phyloP scores from a whole-genome alignment of 2,113 vertebrate genomes.

The Puffinus mauretanicus region DNA sequence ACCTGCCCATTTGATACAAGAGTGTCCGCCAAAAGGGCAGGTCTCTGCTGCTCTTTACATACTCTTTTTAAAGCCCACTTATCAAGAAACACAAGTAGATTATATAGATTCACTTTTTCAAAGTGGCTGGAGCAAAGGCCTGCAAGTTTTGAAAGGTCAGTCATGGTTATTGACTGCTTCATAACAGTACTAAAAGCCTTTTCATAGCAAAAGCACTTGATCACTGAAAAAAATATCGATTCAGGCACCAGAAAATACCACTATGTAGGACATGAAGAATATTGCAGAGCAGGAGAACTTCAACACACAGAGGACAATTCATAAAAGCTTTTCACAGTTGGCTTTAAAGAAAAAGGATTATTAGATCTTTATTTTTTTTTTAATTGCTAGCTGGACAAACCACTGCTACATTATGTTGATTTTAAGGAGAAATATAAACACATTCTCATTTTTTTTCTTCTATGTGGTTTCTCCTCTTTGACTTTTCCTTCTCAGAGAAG shows the following conservation, averaged over 20 bases:
- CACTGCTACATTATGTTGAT: not conserved
- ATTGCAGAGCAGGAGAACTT: not conserved
- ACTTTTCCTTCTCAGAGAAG: not conserved
- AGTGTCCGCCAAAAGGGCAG: not conserved
- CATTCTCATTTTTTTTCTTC: not conserved
- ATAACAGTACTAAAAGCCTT: slow-evolving; percentile 48
- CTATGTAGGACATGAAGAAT: not conserved
- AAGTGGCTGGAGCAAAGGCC: not conserved
- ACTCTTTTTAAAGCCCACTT: not conserved
- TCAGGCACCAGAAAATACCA: slow-evolving; percentile 22
- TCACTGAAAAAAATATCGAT: slow-evolving; percentile 37
- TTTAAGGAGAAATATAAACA: not conserved
- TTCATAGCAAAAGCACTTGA: slow-evolving; percentile 53
- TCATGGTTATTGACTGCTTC: slow-evolving; percentile 48
- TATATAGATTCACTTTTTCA: not conserved
- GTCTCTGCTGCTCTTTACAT: not conserved
- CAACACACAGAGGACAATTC: not conserved
- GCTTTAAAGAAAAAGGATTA: not conserved
- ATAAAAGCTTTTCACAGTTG: not conserved
- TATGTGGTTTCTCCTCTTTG: not conserved
- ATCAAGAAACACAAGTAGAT: not conserved
- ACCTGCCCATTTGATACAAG: too few relatives aligned
- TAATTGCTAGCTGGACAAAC: not conserved
- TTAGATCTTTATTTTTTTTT: not conserved
- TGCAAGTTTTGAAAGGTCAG: slow-evolving; percentile 42